These are phyloP conservation scores for Adrianichthys oophorus DNA, from an alignment of 2,797 vertebrate species.

Conservation along the genomic window DNA sequence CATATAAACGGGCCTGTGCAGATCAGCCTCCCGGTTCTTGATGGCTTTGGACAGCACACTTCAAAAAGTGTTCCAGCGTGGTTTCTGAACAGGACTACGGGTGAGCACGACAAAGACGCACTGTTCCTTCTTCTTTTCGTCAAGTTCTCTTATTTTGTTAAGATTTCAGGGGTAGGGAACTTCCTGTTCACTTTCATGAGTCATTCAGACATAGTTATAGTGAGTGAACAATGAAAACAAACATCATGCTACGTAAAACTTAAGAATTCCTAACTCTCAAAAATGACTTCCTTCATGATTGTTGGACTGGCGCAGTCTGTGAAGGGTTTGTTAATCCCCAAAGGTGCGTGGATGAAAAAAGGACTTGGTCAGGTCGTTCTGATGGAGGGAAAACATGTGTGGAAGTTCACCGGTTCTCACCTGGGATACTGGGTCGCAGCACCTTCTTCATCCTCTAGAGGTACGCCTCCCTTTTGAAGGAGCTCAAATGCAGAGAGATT, in stretches of 20 bases:
- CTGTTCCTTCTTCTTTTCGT: background rate
- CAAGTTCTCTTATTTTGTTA: background rate
- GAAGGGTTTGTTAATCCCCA: background rate
- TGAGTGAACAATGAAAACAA: no score
- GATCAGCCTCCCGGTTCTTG: constrained; percentile 80
- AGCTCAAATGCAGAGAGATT: background rate
- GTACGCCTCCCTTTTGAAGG: constrained; percentile 48
- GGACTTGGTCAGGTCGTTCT: constrained; percentile 82
- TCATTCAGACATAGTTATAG: no score
- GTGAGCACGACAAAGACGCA: constrained; percentile 64
- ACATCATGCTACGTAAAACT: no score
- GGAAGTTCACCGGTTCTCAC: constrained; percentile 86
- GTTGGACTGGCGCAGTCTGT: background rate
- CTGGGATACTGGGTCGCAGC: constrained; percentile 92
- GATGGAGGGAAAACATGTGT: constrained; percentile 74
- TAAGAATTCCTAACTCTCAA: no score
- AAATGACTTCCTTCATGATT: no score
- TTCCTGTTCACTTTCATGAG: no score
- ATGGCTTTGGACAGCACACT: constrained; percentile 59
- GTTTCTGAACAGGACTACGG: constrained; percentile 85
- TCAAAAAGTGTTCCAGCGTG: constrained; percentile 84
- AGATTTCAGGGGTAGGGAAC: no score
- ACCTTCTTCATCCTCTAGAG: constrained; percentile 78
- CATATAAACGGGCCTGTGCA: constrained; percentile 81
- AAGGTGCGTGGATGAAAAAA: constrained; percentile 88